Conservation (phyloP, 2,113 vertebrate genomes). For the Platanista minor region DNA sequence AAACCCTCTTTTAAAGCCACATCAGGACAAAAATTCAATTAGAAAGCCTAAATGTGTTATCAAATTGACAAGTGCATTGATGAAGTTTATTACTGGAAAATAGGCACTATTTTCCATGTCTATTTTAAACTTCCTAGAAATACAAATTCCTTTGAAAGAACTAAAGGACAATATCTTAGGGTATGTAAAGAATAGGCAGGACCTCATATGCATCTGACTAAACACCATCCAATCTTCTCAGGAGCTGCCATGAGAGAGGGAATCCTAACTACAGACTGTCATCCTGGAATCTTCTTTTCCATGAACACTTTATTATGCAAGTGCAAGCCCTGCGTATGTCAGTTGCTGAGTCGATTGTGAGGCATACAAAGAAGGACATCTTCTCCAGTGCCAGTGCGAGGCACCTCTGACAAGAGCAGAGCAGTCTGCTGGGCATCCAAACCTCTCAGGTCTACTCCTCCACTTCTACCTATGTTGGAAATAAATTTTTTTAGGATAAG, state of each 20-base stretch:
- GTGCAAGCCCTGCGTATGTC: background rate
- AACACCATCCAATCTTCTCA: background rate
- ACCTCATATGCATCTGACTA: background rate
- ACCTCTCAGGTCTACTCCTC: background rate
- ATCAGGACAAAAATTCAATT: background rate
- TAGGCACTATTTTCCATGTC: constrained; percentile 41
- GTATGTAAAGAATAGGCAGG: background rate
- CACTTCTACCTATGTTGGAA: background rate
- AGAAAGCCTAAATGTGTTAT: constrained; percentile 45
- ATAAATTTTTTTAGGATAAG: background rate
- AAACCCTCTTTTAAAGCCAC: background rate
- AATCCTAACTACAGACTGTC: background rate
- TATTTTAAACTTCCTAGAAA: background rate
- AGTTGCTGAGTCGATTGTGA: background rate
- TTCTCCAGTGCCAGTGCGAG: background rate
- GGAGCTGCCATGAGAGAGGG: background rate
- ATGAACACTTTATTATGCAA: background rate
- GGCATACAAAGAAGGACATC: background rate
- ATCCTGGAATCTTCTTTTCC: background rate
- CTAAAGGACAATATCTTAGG: background rate
- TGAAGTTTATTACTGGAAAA: constrained; percentile 52
- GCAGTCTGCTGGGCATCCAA: background rate
- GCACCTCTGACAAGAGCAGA: background rate
- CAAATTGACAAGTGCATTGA: background rate
- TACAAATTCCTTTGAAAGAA: background rate